A percentile compares a stretch with the other conserved stretches of the same genome.
Evolutionary conservation across 2,113 vertebrate genomes (phyloP).

Genomic region (Gobiocypris rarus): DNA sequence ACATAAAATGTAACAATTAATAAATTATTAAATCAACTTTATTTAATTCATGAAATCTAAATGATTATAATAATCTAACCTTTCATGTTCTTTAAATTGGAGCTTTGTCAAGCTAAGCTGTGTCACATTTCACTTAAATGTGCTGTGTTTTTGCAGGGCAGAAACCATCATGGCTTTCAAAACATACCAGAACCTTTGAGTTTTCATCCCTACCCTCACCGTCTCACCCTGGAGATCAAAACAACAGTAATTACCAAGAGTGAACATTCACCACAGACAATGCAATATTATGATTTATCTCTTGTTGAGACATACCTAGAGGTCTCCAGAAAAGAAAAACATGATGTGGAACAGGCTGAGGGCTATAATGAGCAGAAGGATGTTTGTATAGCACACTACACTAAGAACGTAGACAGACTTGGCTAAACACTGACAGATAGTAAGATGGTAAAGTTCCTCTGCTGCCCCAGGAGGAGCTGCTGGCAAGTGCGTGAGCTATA

Average conservation of each 20-base stretch:
- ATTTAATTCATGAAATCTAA: no score
- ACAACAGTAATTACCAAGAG: conserved; percentile 45
- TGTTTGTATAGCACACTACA: conserved; percentile 8
- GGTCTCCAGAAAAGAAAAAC: background rate
- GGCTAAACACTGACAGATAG: conserved; percentile 27
- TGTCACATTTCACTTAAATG: background rate
- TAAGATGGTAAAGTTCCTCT: background rate
- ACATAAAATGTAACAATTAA: background rate
- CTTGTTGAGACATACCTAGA: conserved; percentile 12
- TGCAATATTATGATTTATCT: conserved; percentile 18
- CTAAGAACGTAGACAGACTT: background rate
- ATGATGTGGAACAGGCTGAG: conserved; percentile 3
- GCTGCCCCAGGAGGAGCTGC: background rate
- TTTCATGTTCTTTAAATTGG: background rate
- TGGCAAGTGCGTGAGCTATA: background rate
- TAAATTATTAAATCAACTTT: no score
- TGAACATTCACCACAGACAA: conserved; percentile 26
- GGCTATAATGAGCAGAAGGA: background rate
- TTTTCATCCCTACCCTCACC: conserved; percentile 6
- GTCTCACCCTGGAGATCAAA: conserved; percentile 13
- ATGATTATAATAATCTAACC: no score
- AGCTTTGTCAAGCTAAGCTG: background rate
- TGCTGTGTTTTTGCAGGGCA: background rate
- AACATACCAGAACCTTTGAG: background rate
- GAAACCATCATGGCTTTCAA: background rate